A percentile compares a stretch with the other conserved stretches of the same genome.
Conservation (phyloP, 37 sponge, comb jelly and placozoan species). For the Theonella swinhoei region DNA sequence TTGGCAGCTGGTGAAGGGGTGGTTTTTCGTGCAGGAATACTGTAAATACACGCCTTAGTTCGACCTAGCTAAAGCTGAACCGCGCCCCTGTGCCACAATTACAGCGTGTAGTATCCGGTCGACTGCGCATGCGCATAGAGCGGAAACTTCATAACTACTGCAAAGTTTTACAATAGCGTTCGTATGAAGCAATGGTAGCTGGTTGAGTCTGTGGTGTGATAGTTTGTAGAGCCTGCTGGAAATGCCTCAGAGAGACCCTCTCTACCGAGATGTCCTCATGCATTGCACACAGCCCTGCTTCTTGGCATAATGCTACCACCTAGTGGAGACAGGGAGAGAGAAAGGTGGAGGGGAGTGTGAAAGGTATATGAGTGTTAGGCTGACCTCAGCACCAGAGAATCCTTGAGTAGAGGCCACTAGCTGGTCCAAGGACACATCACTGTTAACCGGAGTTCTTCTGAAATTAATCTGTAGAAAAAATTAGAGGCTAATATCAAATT, state of each 20-base stretch:
- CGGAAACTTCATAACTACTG: too few species aligned
- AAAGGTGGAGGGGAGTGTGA: neutral
- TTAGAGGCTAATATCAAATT: neutral
- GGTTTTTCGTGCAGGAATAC: too few species aligned
- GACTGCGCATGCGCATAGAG: too few species aligned
- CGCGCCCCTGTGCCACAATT: too few species aligned
- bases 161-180: too few species aligned
- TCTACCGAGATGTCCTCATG: slow-evolving; percentile 59
- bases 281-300: slow-evolving; percentile 89
- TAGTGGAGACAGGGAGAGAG: slow-evolving; percentile 10
- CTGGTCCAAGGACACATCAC: slow-evolving; percentile 60
- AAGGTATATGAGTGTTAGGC: neutral
- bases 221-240: slow-evolving; percentile 55
- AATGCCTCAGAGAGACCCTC: slow-evolving; percentile 47
- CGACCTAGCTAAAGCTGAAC: too few species aligned
- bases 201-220: slow-evolving; percentile 75
- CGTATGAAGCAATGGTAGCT: slow-evolving; percentile 23
- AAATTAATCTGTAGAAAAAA: slow-evolving; percentile 72
- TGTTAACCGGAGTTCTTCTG: slow-evolving; percentile 54
- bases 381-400: slow-evolving; percentile 96
- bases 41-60: too few species aligned
- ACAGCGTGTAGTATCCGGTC: too few species aligned
- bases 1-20: too few species aligned
- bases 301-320: slow-evolving; percentile 90
- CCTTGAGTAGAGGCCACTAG: slow-evolving; percentile 60